Percentiles rank a stretch among this genome's conserved stretches.
phyloP scores from a whole-genome alignment of 2,888 invertebrate species.

The Coleophora flavipennella region DNA sequence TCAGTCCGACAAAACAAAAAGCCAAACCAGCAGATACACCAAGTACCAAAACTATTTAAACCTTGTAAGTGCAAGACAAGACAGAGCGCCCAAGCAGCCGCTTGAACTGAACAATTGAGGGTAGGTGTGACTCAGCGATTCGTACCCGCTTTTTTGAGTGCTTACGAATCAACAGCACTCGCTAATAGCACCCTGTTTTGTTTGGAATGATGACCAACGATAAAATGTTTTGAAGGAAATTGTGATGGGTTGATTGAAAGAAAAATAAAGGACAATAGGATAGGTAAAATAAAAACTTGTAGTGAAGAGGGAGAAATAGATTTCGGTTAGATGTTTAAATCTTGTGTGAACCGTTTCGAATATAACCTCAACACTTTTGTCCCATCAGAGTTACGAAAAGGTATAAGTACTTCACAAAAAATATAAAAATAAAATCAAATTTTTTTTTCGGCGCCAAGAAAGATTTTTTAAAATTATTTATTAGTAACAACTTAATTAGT shows the following conservation, averaged over 20 bases:
- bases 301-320: no score
- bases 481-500: no score
- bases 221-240: constrained; percentile 24
- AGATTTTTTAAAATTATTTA: no score
- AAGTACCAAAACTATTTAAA: constrained; percentile 28
- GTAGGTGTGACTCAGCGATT: constrained; percentile 58
- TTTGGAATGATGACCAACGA: constrained; percentile 51
- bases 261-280: no score
- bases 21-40: constrained; percentile 4
- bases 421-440: no score
- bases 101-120: constrained; percentile 44
- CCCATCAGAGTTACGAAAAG: no score
- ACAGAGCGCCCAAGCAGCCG: constrained; percentile 30
- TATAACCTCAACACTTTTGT: no score
- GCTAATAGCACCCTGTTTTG: constrained; percentile 60
- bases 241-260: background rate
- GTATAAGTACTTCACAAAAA: no score
- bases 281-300: no score
- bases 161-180: constrained; percentile 54
- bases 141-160: constrained; percentile 49
- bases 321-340: no score
- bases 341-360: no score
- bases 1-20: background rate
- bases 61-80: constrained; percentile 25
- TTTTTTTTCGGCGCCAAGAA: no score